Conservation (phyloP, 2,888 invertebrate genomes). For the Gortyna flavago region DNA sequence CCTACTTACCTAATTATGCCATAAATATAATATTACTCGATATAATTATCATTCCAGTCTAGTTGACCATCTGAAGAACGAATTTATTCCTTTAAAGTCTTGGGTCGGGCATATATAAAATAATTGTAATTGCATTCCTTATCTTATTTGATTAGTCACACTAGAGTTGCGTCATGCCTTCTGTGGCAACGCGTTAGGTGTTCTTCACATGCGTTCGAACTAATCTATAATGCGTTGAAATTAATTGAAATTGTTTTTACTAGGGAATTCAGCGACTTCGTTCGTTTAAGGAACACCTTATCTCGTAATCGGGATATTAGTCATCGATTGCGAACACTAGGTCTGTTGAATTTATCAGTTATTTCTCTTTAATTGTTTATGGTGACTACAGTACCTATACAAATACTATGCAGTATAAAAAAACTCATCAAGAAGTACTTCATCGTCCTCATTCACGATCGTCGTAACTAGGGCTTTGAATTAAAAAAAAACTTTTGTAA, state of each 20-base stretch:
- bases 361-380: constrained; percentile 9
- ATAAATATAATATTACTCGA: constrained; percentile 47
- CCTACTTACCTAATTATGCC: constrained; percentile 29
- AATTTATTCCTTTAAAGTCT: constrained; percentile 68
- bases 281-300: constrained; percentile 22
- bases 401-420: neutral
- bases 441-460: neutral
- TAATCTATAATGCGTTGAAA: constrained; percentile 48
- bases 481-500: neutral
- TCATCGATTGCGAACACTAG: constrained; percentile 18
- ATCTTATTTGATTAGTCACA: constrained; percentile 88
- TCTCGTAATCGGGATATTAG: neutral
- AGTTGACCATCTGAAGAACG: constrained; percentile 52
- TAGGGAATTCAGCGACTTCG: neutral
- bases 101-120: constrained; percentile 77
- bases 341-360: constrained; percentile 15
- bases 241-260: constrained; percentile 37
- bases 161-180: constrained; percentile 79
- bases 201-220: constrained; percentile 47
- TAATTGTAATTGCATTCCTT: constrained; percentile 86
- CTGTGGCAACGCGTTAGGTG: constrained; percentile 63
- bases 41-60: constrained; percentile 36
- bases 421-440: neutral
- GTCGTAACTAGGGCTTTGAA: neutral
- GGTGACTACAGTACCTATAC: neutral